Evolutionary conservation across 2,888 invertebrate species (phyloP).

Genomic region (Drosophila multiciliata): DNA sequence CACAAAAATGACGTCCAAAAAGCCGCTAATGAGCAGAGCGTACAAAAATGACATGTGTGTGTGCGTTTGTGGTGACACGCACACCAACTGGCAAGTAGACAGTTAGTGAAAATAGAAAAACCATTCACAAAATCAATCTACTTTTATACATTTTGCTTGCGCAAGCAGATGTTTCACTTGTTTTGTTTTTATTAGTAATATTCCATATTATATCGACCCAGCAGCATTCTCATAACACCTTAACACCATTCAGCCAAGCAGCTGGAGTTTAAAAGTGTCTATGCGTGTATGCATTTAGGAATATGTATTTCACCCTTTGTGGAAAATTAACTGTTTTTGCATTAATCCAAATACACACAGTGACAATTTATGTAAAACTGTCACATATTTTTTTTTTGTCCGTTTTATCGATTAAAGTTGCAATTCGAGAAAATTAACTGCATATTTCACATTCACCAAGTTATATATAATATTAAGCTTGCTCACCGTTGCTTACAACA

Average conservation of each 20-base stretch:
- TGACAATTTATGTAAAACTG: conserved; percentile 9
- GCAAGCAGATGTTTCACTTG: neutral
- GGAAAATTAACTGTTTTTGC: conserved; percentile 28
- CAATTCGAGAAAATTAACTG: conserved; percentile 7
- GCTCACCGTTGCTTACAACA: conserved; percentile 56
- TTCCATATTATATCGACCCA: conserved; percentile 23
- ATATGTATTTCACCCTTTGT: conserved; percentile 38
- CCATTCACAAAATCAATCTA: conserved; percentile 23
- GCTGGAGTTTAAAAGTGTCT: conserved; percentile 29
- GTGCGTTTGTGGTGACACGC: conserved; percentile 26
- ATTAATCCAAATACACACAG: conserved; percentile 28
- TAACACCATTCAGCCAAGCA: conserved; percentile 8
- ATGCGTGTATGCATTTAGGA: neutral
- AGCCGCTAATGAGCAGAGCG: conserved; percentile 65
- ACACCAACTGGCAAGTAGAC: conserved; percentile 42
- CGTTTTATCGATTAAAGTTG: neutral
- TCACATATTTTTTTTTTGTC: conserved; percentile 1
- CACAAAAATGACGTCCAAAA: conserved; percentile 61
- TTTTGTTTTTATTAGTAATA: neutral
- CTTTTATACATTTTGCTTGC: conserved; percentile 7
- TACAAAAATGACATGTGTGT: conserved; percentile 36
- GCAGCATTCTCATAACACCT: conserved; percentile 8
- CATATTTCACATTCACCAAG: conserved; percentile 2
- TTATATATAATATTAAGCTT: conserved; percentile 4
- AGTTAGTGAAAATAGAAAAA: conserved; percentile 29